Evolutionary conservation across 92 coral and sea anemone species (phyloP), one percentile per base, ranked within the genome.

Genomic region (Paramuricea clavata): DNA sequence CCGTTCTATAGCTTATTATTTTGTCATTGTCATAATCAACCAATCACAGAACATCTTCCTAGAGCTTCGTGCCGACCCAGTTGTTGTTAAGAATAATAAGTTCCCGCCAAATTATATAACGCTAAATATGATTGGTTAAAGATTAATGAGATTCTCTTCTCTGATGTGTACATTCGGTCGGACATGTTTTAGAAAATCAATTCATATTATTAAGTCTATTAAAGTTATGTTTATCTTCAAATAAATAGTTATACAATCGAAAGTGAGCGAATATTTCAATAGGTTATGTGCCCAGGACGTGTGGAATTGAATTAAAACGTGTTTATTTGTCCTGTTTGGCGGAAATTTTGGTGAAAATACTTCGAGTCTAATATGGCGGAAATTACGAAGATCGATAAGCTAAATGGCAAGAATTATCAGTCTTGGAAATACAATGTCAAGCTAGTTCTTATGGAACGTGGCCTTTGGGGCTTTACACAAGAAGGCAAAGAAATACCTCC

Each of bases 391-490:
- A 89, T 92, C 69, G 86, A 92, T 56, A 92, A 92, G 43, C 30
- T 92, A 34, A 88, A 85, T 74, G 94, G 90, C 65, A 87, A 47
- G 52, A 92, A 92, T 64, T 92, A 92, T 67, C 92, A 92, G 57
- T 81, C 92, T 73, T 88, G 94, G 92, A 92, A 92, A 52, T 92
- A 88, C 88, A 92, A 92, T 60, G 32, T 92, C 26, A 92, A 92
- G 82, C 85, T 92, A 21, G 42, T 92, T 23, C 60, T 89, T 33
- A 89, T 90, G 92, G 93, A 90, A 65, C 85, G 89, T 78, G 88
- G 95, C 2, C 60, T 93, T 21, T 87, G 93, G 92, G 95, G 95
- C 33, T 90, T 93, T 67, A 90, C 91, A 1, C 93, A 90, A 59
- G 91, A 85, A 76, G 95, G 82, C 3, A 80, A 89, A 42, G 91